Base-by-base conservation (phyloP, 2,888 invertebrate species). In the Villa cingulata region DNA sequence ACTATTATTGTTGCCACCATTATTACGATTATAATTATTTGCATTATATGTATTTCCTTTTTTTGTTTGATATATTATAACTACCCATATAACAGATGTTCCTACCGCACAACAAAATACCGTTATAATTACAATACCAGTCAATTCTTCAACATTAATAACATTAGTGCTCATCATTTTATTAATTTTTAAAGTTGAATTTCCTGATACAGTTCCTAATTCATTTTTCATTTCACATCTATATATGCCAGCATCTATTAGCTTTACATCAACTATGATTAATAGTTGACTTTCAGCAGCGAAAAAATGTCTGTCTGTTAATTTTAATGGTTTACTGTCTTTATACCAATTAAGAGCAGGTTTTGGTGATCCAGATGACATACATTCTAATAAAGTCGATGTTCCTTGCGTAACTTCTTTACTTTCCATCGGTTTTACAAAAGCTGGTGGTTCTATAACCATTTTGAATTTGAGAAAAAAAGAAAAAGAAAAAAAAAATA, bases 41-140 rank as follows among this genome's bases (percentile, higher is more conserved):
- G 18, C 29, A 37, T 43, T 43, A 17, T 36, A 37, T 14, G 19
- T 29, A 38, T 27, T 72, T 32, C 78, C 76, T 66, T 82, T 80
- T 52, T 87, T 74, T 5, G 88, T 86, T 62, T 86, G 84, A 66
- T 88, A 89, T 58, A 90, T 89, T 53, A 91, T 87, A 47, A 89
- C 81, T 43, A 91, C 88, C 91, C 92, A 92, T 45, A 90, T 80
- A 16, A 88, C 76, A 1, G 90, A 89, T 9, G 91, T 92, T n/a
- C 84, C 82, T 16, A 94, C 86, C 45, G 91, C 85, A 70, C 91
- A 88, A 66, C 88, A 87, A 37, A 90, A 87, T 1, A 89, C 84
- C 4, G 88, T 87, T 56, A 94, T 88, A 60, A 92, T 81, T 56
- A 91, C 84, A 53, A 92, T 83, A 46, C 90, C 88, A 50, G 86